Evolutionary conservation across 2,113 vertebrate species (phyloP), one percentile per base, ranked within the genome.

Genomic region (Aplodontia rufa): DNA sequence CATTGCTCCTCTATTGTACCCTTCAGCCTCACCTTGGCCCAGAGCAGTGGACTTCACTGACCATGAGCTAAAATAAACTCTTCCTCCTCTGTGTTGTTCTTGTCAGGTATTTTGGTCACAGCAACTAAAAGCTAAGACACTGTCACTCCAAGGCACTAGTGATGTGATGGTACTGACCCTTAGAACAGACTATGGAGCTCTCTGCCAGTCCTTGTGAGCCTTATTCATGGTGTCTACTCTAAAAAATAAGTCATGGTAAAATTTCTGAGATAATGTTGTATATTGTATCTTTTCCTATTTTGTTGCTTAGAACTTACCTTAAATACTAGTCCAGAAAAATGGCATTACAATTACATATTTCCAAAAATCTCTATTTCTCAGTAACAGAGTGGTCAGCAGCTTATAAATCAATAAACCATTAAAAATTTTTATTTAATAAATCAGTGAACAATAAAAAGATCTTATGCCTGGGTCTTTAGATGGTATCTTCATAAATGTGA

Each of bases 201-300:
- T 84, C 37, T 58, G 24, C 30, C 35, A 91, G 47, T 37, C 60
- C 12, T 78, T 22, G 19, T 19, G 20, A 90, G 35, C 37, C 49
- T 83, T 55, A 66, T 24, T 69, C 51, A 60, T 49, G 30, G 60
- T 37, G 11, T 53, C 16, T 53, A 35, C 14, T 49, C 51, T 94
- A 6, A 92, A 87, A 55, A 96, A 83, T 8, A 35, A 96, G 62
- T 79, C 49, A 30, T 47, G 45, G 60, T 75, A 40, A 90, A 60
- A 90, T 69, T 94, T 75, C 42, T 69, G n/a, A 90, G 87, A 68
- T 82, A 68, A 80, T 81, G 91, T 76, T 90, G 22, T 66, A 16
- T 78, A 68, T 42, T 51, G 1, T 58, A 68, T 30, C 12, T 72
- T 81, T 83, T 22, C 35, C 40, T 8, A 3, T 2, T 53, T 17